Conservation (phyloP, 2,888 invertebrate genomes). For the Hypena proboscidalis region DNA sequence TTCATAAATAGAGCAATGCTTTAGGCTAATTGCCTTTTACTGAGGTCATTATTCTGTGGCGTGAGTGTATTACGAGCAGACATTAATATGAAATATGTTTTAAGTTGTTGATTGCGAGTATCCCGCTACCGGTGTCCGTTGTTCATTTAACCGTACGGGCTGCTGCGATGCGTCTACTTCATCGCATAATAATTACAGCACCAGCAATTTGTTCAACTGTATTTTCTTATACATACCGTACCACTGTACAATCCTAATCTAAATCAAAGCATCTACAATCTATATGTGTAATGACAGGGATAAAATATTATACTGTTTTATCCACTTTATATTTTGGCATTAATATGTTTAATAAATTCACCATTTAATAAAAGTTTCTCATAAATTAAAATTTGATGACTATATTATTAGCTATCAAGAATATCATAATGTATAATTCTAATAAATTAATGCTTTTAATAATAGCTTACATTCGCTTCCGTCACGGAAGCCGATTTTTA, state of each 20-base stretch:
- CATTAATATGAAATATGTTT: constrained; percentile 51
- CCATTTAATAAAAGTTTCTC: no score
- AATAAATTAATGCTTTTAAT: constrained; percentile 6
- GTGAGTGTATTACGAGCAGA: constrained; percentile 50
- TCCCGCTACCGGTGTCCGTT: constrained; percentile 59
- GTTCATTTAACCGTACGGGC: constrained; percentile 55
- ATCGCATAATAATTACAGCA: constrained; percentile 62
- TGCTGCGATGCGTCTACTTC: constrained; percentile 52
- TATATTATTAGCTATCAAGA: constrained; percentile 2
- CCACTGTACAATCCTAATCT: constrained; percentile 6
- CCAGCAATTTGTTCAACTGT: constrained; percentile 55
- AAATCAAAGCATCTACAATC: neutral
- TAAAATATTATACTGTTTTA: no score
- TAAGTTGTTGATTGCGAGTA: constrained; percentile 56
- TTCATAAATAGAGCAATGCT: constrained; percentile 3
- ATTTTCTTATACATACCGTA: constrained; percentile 28
- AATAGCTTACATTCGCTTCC: neutral
- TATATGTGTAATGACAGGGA: neutral
- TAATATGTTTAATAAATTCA: no score
- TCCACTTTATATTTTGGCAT: no score
- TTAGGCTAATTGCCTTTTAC: constrained; percentile 28
- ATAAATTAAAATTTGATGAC: constrained; percentile 3
- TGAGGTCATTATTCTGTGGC: constrained; percentile 42
- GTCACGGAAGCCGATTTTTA: neutral
- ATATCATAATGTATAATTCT: constrained; percentile 6